Base-by-base conservation (phyloP, 2,113 vertebrate genomes). In the Thomomys bottae region DNA sequence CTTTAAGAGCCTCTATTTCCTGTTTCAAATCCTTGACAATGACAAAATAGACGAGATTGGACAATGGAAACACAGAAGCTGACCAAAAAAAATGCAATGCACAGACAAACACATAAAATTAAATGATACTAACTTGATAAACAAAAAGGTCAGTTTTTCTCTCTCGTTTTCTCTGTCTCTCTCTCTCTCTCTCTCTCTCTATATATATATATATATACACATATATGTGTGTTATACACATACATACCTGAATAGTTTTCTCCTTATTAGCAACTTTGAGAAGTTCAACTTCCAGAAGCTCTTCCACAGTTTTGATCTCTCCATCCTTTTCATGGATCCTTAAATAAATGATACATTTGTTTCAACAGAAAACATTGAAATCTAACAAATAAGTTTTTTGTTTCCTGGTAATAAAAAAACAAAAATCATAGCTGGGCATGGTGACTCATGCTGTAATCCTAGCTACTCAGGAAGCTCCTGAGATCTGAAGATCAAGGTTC, bases 321-420 rank as follows among this genome's bases (percentile, higher is more conserved):
- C 98, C 97, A 77, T 99, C 98, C 83, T 98, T 99, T 96, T 99
- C 98, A 20, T 98, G 98, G 91, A 99, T 98, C 93, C 99, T 99
- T 91, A 85, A 82, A 87, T 54, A 84, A 71, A 94, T 49, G 14
- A 36, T 92, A 8, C 77, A 63, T 93, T 95, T 91, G 85, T 2
- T 3, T 49, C 24, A 8, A 66, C 11, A 89, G 75, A 82, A 94
- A 93, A 66, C 3, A 90, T 17, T 28, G 88, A 81, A 23, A 82
- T 32, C 23, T 3, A 85, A 36, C 76, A 90, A 86, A 21, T 71
- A 87, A 78, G 63, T 57, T 54, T 54, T 54, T 54, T 14, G 49
- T 54, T 54, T 54, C 18, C 18, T 54, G 49, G 14, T 54, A 26
- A 23, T 61, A 10, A 59, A 59, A 59, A 61, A 61, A 54, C 8